A percentile compares a stretch with the other conserved stretches of the same genome.
These are phyloP conservation scores for Neoarius graeffei DNA, from an alignment of 2,113 vertebrate genomes.

Conservation along the genomic window DNA sequence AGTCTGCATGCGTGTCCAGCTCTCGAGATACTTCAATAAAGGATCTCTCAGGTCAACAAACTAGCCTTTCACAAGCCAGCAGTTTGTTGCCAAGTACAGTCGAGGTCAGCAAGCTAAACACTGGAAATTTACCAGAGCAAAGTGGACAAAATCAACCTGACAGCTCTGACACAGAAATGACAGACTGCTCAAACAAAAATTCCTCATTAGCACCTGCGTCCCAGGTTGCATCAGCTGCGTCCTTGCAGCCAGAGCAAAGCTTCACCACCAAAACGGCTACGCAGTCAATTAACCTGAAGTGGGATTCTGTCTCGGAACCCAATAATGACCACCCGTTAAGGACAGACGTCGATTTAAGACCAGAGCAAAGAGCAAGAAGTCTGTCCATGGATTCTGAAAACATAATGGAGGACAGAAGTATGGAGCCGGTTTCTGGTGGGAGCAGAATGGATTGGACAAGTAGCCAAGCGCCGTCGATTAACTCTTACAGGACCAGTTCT, in stretches of 20 bases:
- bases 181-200: conserved; percentile 59
- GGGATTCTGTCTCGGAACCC: conserved; percentile 33
- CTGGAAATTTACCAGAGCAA: conserved; percentile 49
- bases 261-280: conserved; percentile 45
- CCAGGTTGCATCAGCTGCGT: conserved; percentile 8
- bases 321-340: conserved; percentile 49
- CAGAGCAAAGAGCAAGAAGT: conserved; percentile 56
- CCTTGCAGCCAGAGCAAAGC: conserved; percentile 44
- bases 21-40: conserved; percentile 65
- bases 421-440: conserved; percentile 44
- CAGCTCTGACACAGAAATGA: conserved; percentile 27
- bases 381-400: conserved; percentile 40
- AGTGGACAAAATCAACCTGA: conserved; percentile 57
- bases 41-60: conserved; percentile 59
- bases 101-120: conserved; percentile 54
- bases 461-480: conserved; percentile 59
- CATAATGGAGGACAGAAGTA: conserved; percentile 46
- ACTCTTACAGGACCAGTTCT: conserved; percentile 50
- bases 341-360: conserved; percentile 19
- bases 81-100: conserved; percentile 40
- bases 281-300: conserved; percentile 45
- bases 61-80: conserved; percentile 58
- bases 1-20: conserved; percentile 59
- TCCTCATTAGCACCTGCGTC: conserved; percentile 42
- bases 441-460: conserved; percentile 45